Conservation (phyloP, 1,140 invertebrate species). For the Leptestheria dahalacensis region DNA sequence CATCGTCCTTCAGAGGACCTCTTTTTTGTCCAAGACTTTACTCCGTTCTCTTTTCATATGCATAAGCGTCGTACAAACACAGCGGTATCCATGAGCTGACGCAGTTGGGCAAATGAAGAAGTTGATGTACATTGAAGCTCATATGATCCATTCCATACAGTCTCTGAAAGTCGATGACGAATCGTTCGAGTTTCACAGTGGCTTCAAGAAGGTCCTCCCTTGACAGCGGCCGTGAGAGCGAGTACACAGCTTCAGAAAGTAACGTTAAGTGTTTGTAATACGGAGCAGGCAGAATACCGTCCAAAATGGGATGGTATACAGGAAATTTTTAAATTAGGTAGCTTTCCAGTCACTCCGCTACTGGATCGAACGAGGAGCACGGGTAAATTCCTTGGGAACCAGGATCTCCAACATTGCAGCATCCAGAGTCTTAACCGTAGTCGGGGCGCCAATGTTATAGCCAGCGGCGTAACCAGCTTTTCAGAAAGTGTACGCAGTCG, state of each 20-base stretch:
- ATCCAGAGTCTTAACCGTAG: neutral
- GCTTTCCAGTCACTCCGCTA: neutral
- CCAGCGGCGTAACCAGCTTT: too few relatives aligned
- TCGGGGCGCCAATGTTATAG: neutral
- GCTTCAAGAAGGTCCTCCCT: neutral
- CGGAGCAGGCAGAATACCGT: neutral
- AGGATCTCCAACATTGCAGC: too few relatives aligned
- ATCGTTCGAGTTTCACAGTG: neutral
- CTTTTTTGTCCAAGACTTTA: too few relatives aligned
- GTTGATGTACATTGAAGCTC: conserved; percentile 5
- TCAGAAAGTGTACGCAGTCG: too few relatives aligned
- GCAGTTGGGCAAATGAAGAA: neutral
- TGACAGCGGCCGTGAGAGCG: neutral
- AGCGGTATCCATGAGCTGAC: neutral
- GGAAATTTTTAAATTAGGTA: neutral
- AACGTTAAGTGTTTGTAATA: neutral
- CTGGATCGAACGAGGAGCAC: neutral
- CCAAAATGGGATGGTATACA: neutral
- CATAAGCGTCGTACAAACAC: neutral
- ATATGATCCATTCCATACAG: neutral
- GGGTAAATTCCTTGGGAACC: neutral
- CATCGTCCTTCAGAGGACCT: too few relatives aligned
- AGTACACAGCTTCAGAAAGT: neutral
- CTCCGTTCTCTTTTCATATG: too few relatives aligned
- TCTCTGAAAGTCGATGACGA: neutral